Evolutionary conservation across 2,113 vertebrate species (phyloP).

Genomic region (Istiophorus platypterus): DNA sequence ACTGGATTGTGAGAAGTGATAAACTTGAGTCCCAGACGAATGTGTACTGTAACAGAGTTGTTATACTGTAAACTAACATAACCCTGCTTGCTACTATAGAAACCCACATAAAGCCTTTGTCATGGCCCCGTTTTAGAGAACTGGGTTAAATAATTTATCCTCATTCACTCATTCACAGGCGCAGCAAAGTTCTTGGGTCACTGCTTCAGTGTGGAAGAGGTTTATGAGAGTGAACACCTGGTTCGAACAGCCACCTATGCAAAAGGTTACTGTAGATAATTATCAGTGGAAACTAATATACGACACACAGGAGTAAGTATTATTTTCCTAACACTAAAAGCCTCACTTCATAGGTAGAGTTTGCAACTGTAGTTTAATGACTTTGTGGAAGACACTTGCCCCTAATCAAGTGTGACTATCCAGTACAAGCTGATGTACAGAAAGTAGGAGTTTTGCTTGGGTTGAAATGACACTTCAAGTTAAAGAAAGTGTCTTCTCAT

Average conservation of each 20-base stretch:
- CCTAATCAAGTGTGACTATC: slow-evolving; percentile 17
- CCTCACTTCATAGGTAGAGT: neutral
- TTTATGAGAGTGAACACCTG: neutral
- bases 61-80: neutral
- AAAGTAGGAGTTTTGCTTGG: slow-evolving; percentile 1
- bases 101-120: neutral
- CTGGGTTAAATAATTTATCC: neutral
- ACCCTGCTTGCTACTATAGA: neutral
- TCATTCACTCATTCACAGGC: neutral
- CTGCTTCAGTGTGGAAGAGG: neutral
- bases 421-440: neutral
- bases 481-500: neutral
- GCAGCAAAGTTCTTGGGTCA: neutral
- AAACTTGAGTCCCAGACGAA: neutral
- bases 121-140: neutral
- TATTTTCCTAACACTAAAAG: neutral
- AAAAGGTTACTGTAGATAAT: neutral
- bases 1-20: neutral
- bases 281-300: neutral
- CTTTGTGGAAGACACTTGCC: neutral
- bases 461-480: neutral
- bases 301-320: neutral
- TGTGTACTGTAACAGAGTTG: neutral
- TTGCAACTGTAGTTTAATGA: neutral
- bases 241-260: neutral